Evolutionary conservation across 2,113 vertebrate genomes (phyloP).

Genomic region (Cavia aperea): DNA sequence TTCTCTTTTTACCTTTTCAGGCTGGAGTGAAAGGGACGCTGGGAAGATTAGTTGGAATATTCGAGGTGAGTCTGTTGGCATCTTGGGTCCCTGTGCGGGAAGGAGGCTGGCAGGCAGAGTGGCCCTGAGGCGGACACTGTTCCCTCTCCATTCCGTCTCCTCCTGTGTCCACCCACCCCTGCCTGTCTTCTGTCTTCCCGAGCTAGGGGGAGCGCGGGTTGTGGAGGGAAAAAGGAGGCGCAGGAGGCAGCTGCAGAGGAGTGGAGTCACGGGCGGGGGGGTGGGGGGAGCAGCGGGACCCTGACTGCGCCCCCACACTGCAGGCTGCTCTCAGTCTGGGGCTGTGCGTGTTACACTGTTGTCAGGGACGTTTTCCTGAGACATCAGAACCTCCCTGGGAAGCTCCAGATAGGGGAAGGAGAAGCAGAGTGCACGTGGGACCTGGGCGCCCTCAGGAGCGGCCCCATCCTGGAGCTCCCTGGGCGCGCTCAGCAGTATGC

Average conservation of each 20-base stretch:
- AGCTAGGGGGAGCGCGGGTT: not conserved
- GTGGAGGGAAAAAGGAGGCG: not conserved
- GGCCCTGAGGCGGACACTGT: not conserved
- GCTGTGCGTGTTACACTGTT: not conserved
- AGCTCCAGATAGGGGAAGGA: not conserved
- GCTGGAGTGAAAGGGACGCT: slow-evolving; percentile 98
- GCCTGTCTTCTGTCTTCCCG: not conserved
- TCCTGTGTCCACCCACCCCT: not conserved
- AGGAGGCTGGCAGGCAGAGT: not conserved
- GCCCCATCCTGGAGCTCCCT: not conserved
- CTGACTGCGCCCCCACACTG: rapidly evolving
- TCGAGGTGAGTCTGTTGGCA: slow-evolving; percentile 87
- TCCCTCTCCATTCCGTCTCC: not conserved
- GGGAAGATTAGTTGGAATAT: slow-evolving; percentile 96
- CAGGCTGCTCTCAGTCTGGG: not conserved
- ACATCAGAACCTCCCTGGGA: not conserved
- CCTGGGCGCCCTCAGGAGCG: not conserved
- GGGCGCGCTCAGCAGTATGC: not conserved
- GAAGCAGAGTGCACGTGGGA: not conserved
- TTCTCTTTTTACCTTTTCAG: slow-evolving; percentile 74
- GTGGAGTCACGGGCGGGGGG: no score
- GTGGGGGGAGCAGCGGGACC: no score
- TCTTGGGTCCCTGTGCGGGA: not conserved
- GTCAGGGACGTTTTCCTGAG: not conserved
- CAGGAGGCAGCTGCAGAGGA: not conserved